Conservation (phyloP, 2,113 vertebrate species). For the Takifugu bimaculatus region DNA sequence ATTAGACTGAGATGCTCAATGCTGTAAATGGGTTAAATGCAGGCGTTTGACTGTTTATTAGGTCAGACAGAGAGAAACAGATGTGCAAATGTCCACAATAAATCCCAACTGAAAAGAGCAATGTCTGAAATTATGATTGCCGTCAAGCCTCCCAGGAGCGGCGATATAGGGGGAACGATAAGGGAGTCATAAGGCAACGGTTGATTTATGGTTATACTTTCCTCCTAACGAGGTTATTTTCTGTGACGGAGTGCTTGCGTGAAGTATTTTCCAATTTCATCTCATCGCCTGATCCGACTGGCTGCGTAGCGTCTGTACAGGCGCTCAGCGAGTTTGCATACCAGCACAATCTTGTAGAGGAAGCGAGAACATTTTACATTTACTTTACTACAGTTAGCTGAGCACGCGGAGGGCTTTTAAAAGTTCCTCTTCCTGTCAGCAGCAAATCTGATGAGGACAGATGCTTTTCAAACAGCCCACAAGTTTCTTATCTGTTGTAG, state of each 20-base stretch:
- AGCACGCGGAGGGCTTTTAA: slow-evolving; percentile 2
- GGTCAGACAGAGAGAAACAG: slow-evolving; percentile 13
- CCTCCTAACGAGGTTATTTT: not conserved
- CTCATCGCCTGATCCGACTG: slow-evolving; percentile 12
- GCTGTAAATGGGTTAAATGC: no score
- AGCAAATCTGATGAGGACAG: not conserved
- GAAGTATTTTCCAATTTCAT: not conserved
- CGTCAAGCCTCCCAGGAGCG: not conserved
- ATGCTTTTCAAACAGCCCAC: slow-evolving; percentile 14
- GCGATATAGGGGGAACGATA: not conserved
- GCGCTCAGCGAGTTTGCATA: not conserved
- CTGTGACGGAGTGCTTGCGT: not conserved
- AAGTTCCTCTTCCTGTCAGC: slow-evolving; percentile 41
- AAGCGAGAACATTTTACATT: slow-evolving; percentile 8
- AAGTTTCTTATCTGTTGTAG: slow-evolving; percentile 1
- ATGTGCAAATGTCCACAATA: not conserved
- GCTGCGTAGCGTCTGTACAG: not conserved
- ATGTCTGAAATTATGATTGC: not conserved
- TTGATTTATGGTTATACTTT: slow-evolving; percentile 14
- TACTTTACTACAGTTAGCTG: not conserved
- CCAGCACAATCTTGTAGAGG: slow-evolving; percentile 2
- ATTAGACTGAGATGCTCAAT: no score
- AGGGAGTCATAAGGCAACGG: slow-evolving; percentile 12
- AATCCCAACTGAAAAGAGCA: not conserved
- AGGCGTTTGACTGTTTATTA: not conserved